Conservation (phyloP, 2,888 invertebrate genomes). For the Pollenia griseotomentosa region DNA sequence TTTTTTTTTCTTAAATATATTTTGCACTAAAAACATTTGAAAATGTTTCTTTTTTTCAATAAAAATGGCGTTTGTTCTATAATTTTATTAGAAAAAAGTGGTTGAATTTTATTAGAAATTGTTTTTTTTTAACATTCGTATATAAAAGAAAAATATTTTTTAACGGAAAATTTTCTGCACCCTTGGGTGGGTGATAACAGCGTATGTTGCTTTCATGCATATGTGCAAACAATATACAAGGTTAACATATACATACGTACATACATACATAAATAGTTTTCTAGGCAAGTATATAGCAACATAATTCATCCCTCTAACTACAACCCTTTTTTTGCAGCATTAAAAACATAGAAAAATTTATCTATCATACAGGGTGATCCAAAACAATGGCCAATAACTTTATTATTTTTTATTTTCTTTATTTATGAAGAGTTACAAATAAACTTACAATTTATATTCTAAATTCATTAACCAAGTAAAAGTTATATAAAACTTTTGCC, state of each 20-base stretch:
- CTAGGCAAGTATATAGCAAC: constrained; percentile 17
- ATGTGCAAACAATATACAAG: constrained; percentile 22
- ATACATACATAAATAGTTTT: background rate
- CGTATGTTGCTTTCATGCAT: constrained; percentile 33
- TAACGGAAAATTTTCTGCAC: constrained; percentile 39
- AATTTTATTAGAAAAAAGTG: constrained; percentile 59
- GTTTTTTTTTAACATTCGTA: constrained; percentile 30
- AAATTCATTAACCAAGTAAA: too few species aligned
- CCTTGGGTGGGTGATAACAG: constrained; percentile 64
- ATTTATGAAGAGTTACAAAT: too few species aligned
- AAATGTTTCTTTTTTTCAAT: constrained; percentile 11
- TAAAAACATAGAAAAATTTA: background rate
- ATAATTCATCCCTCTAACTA: constrained; percentile 35
- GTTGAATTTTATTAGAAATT: constrained; percentile 67
- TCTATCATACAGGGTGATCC: constrained; percentile 53
- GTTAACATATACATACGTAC: constrained; percentile 21
- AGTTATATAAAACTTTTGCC: too few species aligned
- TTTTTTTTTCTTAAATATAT: constrained; percentile 18
- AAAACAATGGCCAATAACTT: background rate
- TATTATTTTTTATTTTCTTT: too few species aligned
- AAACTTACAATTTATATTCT: too few species aligned
- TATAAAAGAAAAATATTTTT: constrained; percentile 19
- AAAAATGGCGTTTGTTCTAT: constrained; percentile 68
- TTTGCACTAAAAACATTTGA: constrained; percentile 46
- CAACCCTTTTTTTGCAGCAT: constrained; percentile 52